Base-by-base conservation (phyloP, 2,888 invertebrate genomes). In the Liodrosophila aerea region DNA sequence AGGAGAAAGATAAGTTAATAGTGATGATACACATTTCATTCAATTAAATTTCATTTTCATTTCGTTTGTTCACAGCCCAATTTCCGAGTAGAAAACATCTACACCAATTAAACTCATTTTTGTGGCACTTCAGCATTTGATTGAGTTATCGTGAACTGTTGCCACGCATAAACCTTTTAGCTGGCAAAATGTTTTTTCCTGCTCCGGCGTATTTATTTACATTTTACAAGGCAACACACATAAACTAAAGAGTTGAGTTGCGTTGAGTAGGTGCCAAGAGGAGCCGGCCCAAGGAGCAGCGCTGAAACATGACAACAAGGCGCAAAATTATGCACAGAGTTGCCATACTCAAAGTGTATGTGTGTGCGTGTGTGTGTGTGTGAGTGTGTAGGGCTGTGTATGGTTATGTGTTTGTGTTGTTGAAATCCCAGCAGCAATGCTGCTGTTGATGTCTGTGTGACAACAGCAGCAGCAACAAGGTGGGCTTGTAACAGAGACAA, bases 311-410 rank as follows among this genome's bases (percentile, higher is more conserved):
- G 72, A 85, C 80, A 80, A 85, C 80, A 83, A 80, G 76, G 76
- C 73, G 73, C 86, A 80, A 80, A 85, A 80, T 80, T 85, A 80
- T 85, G 80, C 80, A 85, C 80, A 83, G 75, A 82, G 80, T 82
- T 82, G 76, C 78, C 78, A 81, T 81, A 70, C 59, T 37, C 47
- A 40, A 41, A 39, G 22, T 53, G 40, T 40, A 27, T 44, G 54
- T 46, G 54, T 45, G 33, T 22, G n/a, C n/a, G n/a, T n/a, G n/a
- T n/a, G n/a, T n/a, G n/a, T n/a, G n/a, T n/a, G n/a, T n/a, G n/a
- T n/a, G n/a, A n/a, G n/a, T n/a, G n/a, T n/a, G n/a, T n/a, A n/a
- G n/a, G n/a, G n/a, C n/a, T n/a, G 39, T 47, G 40, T 64, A 31
- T 51, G 60, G 43, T 47, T 15, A 47, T 49, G 51, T 44, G 54